Conservation (phyloP, 2,888 invertebrate species). For the Sphinx pinastri region DNA sequence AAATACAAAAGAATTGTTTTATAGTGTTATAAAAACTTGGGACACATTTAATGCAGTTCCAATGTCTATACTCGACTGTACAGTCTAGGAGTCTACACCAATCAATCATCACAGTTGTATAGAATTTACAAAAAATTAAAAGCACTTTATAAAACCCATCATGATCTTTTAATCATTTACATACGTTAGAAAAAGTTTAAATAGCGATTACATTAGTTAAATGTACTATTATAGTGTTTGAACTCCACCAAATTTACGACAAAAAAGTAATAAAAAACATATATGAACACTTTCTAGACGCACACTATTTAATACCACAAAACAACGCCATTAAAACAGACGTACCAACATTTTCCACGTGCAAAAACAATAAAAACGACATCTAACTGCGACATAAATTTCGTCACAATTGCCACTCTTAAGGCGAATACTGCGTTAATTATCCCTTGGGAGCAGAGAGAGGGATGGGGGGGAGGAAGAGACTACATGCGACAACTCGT, state of each 20-base stretch:
- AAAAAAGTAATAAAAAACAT: background rate
- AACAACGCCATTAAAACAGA: constrained; percentile 14
- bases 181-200: no score
- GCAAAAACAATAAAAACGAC: constrained; percentile 12
- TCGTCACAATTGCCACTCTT: constrained; percentile 25
- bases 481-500: background rate
- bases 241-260: background rate
- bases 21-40: background rate
- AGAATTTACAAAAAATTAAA: background rate
- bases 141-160: background rate
- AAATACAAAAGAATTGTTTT: no score
- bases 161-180: background rate
- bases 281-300: background rate
- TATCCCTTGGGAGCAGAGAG: constrained; percentile 33
- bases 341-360: background rate
- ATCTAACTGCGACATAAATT: constrained; percentile 14
- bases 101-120: constrained; percentile 9
- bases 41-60: background rate
- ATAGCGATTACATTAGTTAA: no score
- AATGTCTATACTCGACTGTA: constrained; percentile 8
- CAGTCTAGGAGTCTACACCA: background rate
- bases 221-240: no score
- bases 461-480: background rate
- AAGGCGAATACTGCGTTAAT: constrained; percentile 33
- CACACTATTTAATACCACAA: background rate